Percentiles rank a stretch among this genome's conserved stretches.
phyloP scores from a whole-genome alignment of 2,888 invertebrate genomes.

The Cantharis lateralis region DNA sequence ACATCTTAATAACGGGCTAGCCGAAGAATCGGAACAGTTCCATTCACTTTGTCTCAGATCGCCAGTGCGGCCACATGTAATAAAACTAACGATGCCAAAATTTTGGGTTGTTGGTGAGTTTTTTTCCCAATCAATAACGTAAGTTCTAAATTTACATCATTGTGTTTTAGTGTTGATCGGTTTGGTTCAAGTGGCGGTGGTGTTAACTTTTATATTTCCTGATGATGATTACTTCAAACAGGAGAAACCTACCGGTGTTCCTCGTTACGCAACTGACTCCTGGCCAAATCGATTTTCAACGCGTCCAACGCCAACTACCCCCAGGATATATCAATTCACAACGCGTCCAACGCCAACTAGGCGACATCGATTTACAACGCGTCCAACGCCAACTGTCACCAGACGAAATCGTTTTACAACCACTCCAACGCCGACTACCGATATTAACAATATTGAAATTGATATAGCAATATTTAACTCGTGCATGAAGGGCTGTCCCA shows the following conservation, averaged over 20 bases:
- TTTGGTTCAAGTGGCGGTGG: not conserved
- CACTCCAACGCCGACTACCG: not conserved
- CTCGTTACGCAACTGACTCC: not conserved
- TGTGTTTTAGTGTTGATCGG: not conserved
- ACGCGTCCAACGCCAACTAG: too few species aligned
- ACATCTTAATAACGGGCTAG: not conserved
- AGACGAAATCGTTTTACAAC: too few species aligned
- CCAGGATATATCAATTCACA: too few species aligned
- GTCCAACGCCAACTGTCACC: too few species aligned
- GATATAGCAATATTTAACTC: slow-evolving; percentile 28
- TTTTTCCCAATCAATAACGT: not conserved
- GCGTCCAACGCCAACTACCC: too few species aligned
- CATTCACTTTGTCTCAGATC: not conserved
- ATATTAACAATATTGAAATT: not conserved
- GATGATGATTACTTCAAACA: not conserved
- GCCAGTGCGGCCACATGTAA: not conserved
- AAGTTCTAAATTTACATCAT: not conserved
- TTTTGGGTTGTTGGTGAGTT: not conserved
- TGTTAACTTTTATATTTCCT: not conserved
- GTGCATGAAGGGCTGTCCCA: slow-evolving; percentile 44
- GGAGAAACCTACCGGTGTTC: not conserved
- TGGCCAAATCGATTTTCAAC: too few species aligned
- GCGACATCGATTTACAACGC: too few species aligned
- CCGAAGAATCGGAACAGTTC: not conserved
- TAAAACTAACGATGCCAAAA: not conserved